Evolutionary conservation across 2,888 invertebrate species (phyloP), one percentile per base, ranked within the genome.

Genomic region (Nomada fabriciana): DNA sequence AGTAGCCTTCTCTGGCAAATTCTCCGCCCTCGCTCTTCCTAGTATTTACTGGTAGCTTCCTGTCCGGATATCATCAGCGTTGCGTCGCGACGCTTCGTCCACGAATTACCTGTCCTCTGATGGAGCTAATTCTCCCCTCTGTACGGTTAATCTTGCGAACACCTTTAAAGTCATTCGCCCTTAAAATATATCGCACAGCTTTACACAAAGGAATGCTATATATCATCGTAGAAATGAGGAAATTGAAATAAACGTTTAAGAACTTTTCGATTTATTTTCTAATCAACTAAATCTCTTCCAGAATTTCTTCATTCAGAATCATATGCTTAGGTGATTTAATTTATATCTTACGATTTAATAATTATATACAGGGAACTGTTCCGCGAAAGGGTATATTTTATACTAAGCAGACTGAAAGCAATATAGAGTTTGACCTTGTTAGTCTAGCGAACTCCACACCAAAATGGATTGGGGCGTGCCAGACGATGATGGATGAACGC

Each of bases 401-500:
- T 47, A 60, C n/a, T 25, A 20, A 50, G 63, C 20, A n/a, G 25
- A 11, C 5, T 63, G 55, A 74, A 43, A n/a, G 61, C n/a, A 15
- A 29, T 25, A 50, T 18, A 15, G 9, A 29, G 47, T n/a, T 69
- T 59, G 73, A 59, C 69, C 59, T 23, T 18, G 36, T 15, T 9
- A 43, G 25, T 61, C 63, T 47, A 25, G 57, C 42, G 43, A 82
- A 25, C 52, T 70, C 13, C 69, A 67, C 70, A 67, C 13, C 36
- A 25, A 77, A 70, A 77, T 70, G 47, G 36, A 43, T 63, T 42
- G 10, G 23, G 65, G 10, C 23, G 52, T 43, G 47, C 57, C 47
- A 73, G 82, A 88, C 88, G 88, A 89, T 89, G 90, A 90, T 87
- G 89, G 87, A 89, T 90, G 89, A 83, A 83, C 84, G 69, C 70